Conservation (phyloP, 92 coral and sea anemone genomes). For the Nematostella vectensis region DNA sequence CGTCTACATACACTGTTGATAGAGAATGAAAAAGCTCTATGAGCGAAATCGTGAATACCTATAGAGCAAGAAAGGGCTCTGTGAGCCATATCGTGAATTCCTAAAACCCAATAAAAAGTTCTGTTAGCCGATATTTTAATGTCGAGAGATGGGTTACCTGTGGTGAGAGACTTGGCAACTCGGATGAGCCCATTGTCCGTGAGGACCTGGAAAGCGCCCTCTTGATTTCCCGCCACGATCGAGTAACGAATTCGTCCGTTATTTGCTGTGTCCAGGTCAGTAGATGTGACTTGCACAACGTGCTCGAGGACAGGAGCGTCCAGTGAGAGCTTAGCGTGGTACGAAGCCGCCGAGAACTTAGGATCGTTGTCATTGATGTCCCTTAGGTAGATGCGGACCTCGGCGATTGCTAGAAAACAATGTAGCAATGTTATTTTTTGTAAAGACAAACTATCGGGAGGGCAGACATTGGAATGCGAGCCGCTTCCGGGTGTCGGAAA, state of each 20-base stretch:
- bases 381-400: constrained; percentile 38
- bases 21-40: too few relatives aligned
- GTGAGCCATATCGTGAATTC: too few relatives aligned
- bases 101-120: too few relatives aligned
- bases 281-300: constrained; percentile 63
- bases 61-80: too few relatives aligned
- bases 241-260: constrained; percentile 50
- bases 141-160: too few relatives aligned
- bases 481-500: too few relatives aligned
- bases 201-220: constrained; percentile 61
- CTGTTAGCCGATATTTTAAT: too few relatives aligned
- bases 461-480: too few relatives aligned
- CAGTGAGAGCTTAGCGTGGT: constrained; percentile 56
- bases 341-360: constrained; percentile 55
- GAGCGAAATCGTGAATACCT: too few relatives aligned
- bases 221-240: constrained; percentile 51
- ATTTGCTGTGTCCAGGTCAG: constrained; percentile 57
- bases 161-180: constrained; percentile 61
- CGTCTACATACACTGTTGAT: too few relatives aligned
- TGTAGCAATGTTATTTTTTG: too few relatives aligned
- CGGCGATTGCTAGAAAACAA: constrained; percentile 43
- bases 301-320: constrained; percentile 46
- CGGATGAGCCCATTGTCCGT: constrained; percentile 63
- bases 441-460: too few relatives aligned
- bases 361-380: constrained; percentile 64